phyloP scores from a whole-genome alignment of 2,888 invertebrate species.

The Seira musarum region DNA sequence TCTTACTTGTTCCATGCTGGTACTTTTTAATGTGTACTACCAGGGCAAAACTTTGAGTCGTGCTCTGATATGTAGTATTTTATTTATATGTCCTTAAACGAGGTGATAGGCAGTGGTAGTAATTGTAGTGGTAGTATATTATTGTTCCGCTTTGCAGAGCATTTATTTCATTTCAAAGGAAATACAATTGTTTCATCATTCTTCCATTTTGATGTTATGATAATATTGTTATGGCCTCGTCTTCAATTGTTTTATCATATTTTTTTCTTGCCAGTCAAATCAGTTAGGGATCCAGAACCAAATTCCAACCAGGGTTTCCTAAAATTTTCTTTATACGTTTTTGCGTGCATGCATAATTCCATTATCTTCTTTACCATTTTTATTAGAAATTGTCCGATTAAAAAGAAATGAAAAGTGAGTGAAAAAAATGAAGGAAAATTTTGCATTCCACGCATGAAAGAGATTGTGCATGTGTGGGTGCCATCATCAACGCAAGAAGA shows the following conservation, averaged over 20 bases:
- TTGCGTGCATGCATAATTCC: constrained; percentile 43
- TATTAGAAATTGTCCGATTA: constrained; percentile 44
- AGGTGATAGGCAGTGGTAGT: background rate
- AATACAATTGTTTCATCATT: constrained; percentile 13
- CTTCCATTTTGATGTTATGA: constrained; percentile 15
- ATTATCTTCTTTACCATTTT: constrained; percentile 39
- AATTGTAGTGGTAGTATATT: background rate
- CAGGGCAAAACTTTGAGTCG: background rate
- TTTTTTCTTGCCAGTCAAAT: background rate
- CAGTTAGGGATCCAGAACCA: background rate
- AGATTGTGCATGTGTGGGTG: constrained; percentile 9
- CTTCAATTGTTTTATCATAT: background rate
- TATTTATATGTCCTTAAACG: background rate
- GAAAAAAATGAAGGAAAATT: constrained; percentile 33
- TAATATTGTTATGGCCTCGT: background rate
- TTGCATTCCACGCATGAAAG: constrained; percentile 12
- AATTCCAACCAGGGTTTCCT: background rate
- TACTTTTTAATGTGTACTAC: background rate
- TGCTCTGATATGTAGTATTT: background rate
- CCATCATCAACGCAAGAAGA: too few species aligned
- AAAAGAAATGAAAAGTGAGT: background rate
- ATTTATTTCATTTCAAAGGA: constrained; percentile 6
- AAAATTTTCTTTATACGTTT: background rate
- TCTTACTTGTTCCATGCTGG: background rate
- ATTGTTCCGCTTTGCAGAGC: background rate